Percentiles rank a stretch among this genome's conserved stretches.
Conservation (phyloP, 2,888 invertebrate species). For the Drosophila niveifrons region DNA sequence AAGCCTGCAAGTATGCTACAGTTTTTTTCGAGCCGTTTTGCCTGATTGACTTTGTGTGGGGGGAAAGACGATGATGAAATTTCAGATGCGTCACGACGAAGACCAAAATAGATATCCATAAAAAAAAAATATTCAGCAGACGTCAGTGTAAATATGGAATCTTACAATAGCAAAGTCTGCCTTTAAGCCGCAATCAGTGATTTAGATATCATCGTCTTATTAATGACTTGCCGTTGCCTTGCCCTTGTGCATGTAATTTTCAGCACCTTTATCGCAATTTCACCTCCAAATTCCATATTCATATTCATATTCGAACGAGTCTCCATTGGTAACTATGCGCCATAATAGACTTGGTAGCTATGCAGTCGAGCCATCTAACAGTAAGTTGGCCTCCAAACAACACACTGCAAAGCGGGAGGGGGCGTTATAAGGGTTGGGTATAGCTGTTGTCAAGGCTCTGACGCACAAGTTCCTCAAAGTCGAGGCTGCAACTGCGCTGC, state of each 20-base stretch:
- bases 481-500: slow-evolving; percentile 46
- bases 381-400: slow-evolving; percentile 19
- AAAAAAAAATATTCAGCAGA: no score
- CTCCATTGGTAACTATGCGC: slow-evolving; percentile 12
- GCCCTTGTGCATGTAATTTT: background rate
- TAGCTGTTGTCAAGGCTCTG: slow-evolving; percentile 28
- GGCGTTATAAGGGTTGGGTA: background rate
- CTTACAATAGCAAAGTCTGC: no score
- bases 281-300: slow-evolving; percentile 4
- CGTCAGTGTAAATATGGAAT: no score
- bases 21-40: slow-evolving; percentile 25
- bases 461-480: slow-evolving; percentile 60
- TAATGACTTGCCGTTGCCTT: background rate
- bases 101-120: slow-evolving; percentile 10
- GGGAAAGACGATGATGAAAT: background rate
- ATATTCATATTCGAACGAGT: slow-evolving; percentile 8
- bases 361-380: slow-evolving; percentile 37
- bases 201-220: slow-evolving; percentile 12
- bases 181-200: no score
- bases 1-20: slow-evolving; percentile 69
- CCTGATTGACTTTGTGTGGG: slow-evolving; percentile 28
- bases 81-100: background rate
- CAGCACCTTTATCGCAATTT: slow-evolving; percentile 14
- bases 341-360: slow-evolving; percentile 14
- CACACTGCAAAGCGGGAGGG: background rate